phyloP scores from a whole-genome alignment of 1,140 invertebrate species.

The Eurosta solidaginis region DNA sequence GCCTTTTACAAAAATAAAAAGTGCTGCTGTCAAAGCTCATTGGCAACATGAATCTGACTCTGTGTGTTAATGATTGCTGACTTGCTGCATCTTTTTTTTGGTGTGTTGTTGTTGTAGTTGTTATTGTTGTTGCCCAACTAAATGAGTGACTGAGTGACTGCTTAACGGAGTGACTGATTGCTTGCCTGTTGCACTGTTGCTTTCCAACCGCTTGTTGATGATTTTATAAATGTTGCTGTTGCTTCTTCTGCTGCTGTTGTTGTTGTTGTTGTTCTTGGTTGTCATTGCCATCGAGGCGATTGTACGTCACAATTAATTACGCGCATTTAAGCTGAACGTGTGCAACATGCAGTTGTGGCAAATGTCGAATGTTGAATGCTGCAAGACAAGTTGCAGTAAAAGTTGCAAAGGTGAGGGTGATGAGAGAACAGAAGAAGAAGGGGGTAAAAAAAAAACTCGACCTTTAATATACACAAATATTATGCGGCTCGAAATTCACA shows the following conservation, averaged over 20 bases:
- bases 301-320: constrained; percentile 31
- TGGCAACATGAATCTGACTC: constrained; percentile 15
- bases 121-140: not conserved
- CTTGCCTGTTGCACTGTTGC: not conserved
- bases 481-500: not conserved
- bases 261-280: not conserved
- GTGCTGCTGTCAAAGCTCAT: too few relatives aligned
- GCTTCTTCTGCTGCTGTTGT: not conserved
- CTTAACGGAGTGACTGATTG: constrained; percentile 10
- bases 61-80: constrained; percentile 4
- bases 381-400: not conserved
- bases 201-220: not conserved
- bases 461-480: not conserved
- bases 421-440: not conserved
- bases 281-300: not conserved
- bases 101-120: not conserved
- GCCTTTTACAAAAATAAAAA: too few relatives aligned
- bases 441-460: not conserved
- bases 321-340: constrained; percentile 19
- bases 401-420: not conserved
- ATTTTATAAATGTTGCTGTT: not conserved
- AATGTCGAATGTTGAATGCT: not conserved
- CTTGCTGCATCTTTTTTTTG: too few relatives aligned
- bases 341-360: constrained; percentile 7
- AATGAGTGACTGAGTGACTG: constrained; percentile 8